Conservation (phyloP, 2,113 vertebrate species). For the Machaerirhynchus nigripectus region DNA sequence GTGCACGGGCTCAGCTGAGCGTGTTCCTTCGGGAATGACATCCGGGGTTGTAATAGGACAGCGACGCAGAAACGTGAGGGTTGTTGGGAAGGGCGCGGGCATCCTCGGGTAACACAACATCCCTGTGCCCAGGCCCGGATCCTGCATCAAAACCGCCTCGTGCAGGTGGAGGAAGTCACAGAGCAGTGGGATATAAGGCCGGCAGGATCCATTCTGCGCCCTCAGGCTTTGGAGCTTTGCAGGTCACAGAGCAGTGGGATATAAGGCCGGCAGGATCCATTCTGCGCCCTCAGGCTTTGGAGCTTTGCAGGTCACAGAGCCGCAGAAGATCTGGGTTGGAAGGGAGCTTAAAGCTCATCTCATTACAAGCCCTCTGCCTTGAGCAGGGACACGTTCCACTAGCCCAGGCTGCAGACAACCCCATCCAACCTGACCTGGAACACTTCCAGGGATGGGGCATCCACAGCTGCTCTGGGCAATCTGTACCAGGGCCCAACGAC, state of each 20-base stretch:
- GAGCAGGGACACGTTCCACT: no score
- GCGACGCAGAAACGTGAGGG: background rate
- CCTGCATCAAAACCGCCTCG: fast-evolving
- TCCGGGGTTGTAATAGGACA: fast-evolving
- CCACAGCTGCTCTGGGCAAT: background rate
- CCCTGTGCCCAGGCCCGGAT: fast-evolving
- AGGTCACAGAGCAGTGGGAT: background rate
- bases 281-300: no score
- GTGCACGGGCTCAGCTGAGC: fast-evolving
- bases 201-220: fast-evolving
- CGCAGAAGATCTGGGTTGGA: background rate
- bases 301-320: background rate
- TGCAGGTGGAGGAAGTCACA: fast-evolving
- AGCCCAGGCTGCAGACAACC: background rate
- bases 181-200: background rate
- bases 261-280: fast-evolving
- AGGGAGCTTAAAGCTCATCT: background rate
- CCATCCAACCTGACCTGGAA: background rate
- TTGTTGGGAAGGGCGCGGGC: background rate
- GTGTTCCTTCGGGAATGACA: background rate
- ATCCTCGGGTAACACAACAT: fast-evolving
- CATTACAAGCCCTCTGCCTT: no score
- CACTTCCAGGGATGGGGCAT: background rate
- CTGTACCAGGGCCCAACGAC: no score
- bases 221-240: no score